Base-by-base conservation (phyloP, 2,797 vertebrate species). In the Gastrophryne carolinensis region DNA sequence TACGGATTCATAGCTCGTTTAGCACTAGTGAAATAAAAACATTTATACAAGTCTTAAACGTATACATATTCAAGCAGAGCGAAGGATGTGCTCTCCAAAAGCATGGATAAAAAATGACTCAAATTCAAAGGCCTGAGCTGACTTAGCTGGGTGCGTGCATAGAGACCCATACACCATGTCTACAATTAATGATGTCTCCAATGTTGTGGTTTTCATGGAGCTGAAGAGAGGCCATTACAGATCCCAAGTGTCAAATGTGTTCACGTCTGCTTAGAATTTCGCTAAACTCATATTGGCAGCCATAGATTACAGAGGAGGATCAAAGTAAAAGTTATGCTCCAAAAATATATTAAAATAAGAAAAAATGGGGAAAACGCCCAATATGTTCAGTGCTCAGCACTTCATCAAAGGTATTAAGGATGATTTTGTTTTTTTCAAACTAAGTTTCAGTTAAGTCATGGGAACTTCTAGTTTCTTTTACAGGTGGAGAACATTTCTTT, bases 11-110 rank as follows among this genome's bases (percentile, higher is more conserved):
- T 52, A 50, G 53, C 52, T 71, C 32, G 61, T 60, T 65, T 64
- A 65, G 37, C 23, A 26, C 52, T 50, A 24, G 68, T 54, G 52
- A 78, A 78, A 66, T 37, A 35, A 78, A 65, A 72, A 58, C 61
- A 66, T 72, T 78, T 78, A 32, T 56, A 56, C 15, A 78, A 49
- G 15, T 49, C 35, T 41, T 44, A 47, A 62, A 62, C 17, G 35
- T 68, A 29, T n/a, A 76, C 34, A n/a, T 32, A 68, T 53, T 30
- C 44, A 35, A 68, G 27, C 34, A 32, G 35, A 30, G 30, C 41
- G 24, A 41, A 52, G 21, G 56, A 62, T 53, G 68, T 44, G 8
- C 26, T 27, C 54, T 30, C 21, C 13, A 29, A 47, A 57, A 53
- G 41, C 29, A 58, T 11, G 29, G 37, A 63, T 23, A 64, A 34